A percentile compares a stretch with the other conserved stretches of the same genome.
phyloP scores from a whole-genome alignment of 2,113 vertebrate genomes.

The Lamprologus speciosus region DNA sequence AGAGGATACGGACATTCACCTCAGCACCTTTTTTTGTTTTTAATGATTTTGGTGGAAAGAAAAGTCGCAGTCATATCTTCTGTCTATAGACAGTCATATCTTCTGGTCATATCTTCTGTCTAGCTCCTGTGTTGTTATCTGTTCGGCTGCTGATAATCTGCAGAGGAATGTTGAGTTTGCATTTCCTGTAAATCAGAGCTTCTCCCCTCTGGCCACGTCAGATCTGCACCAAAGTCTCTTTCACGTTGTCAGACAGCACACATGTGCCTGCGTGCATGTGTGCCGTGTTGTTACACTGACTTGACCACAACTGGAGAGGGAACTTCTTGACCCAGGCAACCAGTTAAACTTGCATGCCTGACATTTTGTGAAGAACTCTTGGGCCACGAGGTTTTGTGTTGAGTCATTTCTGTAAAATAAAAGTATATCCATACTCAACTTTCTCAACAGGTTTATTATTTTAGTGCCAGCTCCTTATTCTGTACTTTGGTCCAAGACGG shows the following conservation, averaged over 20 bases:
- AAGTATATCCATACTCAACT: background rate
- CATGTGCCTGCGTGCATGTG: constrained; percentile 2
- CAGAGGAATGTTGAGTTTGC: constrained; percentile 34
- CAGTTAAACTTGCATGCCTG: background rate
- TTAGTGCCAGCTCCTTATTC: background rate
- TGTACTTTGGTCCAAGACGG: background rate
- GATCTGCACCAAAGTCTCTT: background rate
- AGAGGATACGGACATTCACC: background rate
- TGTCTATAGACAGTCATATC: background rate
- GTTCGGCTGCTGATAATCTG: background rate
- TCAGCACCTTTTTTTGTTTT: background rate
- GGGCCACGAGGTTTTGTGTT: background rate
- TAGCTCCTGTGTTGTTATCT: background rate
- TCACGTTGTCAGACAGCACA: background rate
- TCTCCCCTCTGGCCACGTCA: background rate
- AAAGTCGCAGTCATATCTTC: background rate
- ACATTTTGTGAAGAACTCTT: background rate
- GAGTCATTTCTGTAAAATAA: background rate
- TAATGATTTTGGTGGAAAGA: background rate
- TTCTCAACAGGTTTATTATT: background rate
- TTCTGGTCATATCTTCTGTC: background rate
- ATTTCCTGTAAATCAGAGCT: constrained; percentile 39
- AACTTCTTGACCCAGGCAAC: background rate
- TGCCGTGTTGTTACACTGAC: constrained; percentile 1
- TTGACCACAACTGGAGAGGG: background rate